Percentiles rank a stretch among this genome's conserved stretches.
Evolutionary conservation across 2,113 vertebrate genomes (phyloP).

Genomic region (Sceloporus tristichus): DNA sequence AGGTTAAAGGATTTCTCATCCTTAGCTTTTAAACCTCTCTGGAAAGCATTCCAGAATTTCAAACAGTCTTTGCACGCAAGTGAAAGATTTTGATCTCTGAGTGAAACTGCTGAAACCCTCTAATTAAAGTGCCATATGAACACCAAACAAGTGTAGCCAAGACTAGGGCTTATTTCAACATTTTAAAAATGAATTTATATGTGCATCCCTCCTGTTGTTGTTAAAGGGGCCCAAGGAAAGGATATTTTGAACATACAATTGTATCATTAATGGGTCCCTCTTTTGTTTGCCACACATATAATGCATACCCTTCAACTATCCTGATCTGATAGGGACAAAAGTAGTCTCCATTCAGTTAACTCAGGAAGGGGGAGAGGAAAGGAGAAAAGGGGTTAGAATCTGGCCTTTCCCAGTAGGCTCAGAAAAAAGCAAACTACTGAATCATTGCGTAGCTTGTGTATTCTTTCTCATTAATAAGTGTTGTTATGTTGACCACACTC

Average conservation of each 20-base stretch:
- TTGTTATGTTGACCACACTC: no score
- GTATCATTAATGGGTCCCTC: slow-evolving; percentile 25
- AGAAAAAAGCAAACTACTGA: no score
- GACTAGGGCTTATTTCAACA: slow-evolving; percentile 54
- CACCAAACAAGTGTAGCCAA: slow-evolving; percentile 47
- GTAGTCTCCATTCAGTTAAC: no score
- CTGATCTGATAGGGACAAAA: no score
- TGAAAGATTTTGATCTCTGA: slow-evolving; percentile 46
- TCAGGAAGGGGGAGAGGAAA: no score
- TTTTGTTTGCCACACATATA: background rate
- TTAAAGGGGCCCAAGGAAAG: slow-evolving; percentile 49
- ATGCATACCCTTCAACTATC: background rate
- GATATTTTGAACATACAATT: slow-evolving; percentile 2
- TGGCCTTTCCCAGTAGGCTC: no score
- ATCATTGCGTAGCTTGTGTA: no score
- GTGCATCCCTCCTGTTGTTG: slow-evolving; percentile 44
- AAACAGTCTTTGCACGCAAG: slow-evolving; percentile 39
- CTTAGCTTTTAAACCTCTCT: slow-evolving; percentile 31
- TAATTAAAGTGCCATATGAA: slow-evolving; percentile 43
- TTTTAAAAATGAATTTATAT: slow-evolving; percentile 46
- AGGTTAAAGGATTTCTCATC: slow-evolving; percentile 52
- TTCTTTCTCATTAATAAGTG: no score
- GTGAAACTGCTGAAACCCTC: slow-evolving; percentile 53
- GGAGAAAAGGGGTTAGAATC: no score
- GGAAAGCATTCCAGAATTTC: slow-evolving; percentile 55